Conservation (phyloP, 2,888 invertebrate genomes). For the Entomobrya multifasciata region DNA sequence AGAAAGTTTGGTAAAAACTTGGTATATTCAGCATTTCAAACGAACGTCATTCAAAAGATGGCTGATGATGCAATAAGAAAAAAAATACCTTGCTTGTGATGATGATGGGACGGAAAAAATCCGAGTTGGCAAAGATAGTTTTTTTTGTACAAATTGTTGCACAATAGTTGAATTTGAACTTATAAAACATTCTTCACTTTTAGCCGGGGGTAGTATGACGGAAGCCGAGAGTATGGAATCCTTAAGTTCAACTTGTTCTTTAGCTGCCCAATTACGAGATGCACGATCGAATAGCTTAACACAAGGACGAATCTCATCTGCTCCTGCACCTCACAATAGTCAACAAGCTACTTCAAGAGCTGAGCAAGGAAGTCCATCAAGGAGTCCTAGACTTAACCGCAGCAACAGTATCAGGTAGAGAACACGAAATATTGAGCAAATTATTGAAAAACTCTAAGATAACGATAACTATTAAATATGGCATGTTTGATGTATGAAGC, state of each 20-base stretch:
- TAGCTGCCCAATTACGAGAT: slow-evolving; percentile 86
- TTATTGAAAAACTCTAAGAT: too few species aligned
- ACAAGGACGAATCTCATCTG: slow-evolving; percentile 82
- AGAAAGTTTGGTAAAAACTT: too few species aligned
- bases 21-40: too few species aligned
- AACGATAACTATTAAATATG: too few species aligned
- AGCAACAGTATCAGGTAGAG: slow-evolving; percentile 94
- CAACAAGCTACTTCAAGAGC: slow-evolving; percentile 82
- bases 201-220: slow-evolving; percentile 85
- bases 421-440: not conserved
- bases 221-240: slow-evolving; percentile 93
- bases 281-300: slow-evolving; percentile 87
- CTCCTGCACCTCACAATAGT: slow-evolving; percentile 76
- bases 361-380: slow-evolving; percentile 80
- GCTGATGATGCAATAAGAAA: not conserved
- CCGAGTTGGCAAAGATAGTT: not conserved
- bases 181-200: too few species aligned
- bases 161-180: too few species aligned
- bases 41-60: too few species aligned
- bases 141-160: too few species aligned
- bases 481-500: too few species aligned
- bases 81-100: too few species aligned
- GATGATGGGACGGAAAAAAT: too few species aligned
- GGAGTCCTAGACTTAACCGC: slow-evolving; percentile 86
- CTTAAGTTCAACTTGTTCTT: slow-evolving; percentile 83